Percentiles rank a stretch among this genome's conserved stretches.
Conservation (phyloP, 2,113 vertebrate genomes). For the Dromiciops gliroides region DNA sequence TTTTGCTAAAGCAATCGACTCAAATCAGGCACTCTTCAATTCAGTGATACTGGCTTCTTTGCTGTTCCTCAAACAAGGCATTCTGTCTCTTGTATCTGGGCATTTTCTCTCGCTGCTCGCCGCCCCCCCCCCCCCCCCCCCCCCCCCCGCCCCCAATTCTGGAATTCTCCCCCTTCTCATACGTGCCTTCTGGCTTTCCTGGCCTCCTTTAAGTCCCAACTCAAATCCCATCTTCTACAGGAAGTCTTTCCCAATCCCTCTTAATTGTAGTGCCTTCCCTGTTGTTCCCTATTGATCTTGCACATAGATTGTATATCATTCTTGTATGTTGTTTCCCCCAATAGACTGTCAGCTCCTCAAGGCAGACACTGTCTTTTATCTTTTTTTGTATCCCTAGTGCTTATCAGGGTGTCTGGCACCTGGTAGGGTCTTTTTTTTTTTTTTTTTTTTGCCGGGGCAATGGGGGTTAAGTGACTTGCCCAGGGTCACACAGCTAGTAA, state of each 20-base stretch:
- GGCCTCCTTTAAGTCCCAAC: neutral
- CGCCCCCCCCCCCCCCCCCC: no score
- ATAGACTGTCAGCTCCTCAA: neutral
- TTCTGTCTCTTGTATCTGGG: no score
- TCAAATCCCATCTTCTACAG: neutral
- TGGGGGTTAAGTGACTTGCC: no score
- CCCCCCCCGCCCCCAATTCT: no score
- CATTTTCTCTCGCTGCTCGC: neutral
- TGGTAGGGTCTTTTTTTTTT: no score
- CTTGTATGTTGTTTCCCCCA: neutral
- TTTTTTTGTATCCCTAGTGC: neutral
- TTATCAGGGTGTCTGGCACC: no score
- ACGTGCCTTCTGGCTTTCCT: no score
- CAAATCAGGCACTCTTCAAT: neutral
- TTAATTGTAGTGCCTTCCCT: neutral
- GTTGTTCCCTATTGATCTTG: neutral
- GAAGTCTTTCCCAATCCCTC: neutral
- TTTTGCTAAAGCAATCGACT: neutral
- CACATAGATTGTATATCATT: neutral
- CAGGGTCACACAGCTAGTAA: no score
- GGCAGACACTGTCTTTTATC: neutral
- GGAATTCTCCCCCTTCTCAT: neutral
- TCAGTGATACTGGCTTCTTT: neutral
- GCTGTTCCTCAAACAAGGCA: neutral
- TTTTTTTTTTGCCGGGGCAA: no score